These are phyloP conservation scores for Leptopilina drosophilae DNA, from an alignment of 2,888 invertebrate species.

Conservation along the genomic window DNA sequence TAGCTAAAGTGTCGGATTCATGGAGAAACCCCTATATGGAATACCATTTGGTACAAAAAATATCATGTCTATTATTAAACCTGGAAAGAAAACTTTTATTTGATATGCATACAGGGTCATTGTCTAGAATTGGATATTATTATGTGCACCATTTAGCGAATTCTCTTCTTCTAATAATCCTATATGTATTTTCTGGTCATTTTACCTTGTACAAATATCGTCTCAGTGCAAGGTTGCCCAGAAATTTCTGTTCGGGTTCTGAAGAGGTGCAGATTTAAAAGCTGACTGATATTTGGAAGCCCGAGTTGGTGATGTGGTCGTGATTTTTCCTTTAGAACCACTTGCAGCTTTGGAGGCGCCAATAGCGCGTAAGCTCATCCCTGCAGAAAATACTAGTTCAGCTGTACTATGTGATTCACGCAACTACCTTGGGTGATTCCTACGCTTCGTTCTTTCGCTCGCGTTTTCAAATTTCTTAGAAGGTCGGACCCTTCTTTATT, in stretches of 20 bases:
- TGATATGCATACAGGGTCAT: no score
- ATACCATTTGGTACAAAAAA: no score
- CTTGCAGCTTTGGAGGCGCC: conserved; percentile 43
- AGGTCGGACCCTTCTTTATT: conserved; percentile 38
- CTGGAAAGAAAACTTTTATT: no score
- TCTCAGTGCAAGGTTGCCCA: conserved; percentile 44
- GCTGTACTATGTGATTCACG: conserved; percentile 27
- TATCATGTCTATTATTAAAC: no score
- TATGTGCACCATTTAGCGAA: conserved; percentile 35
- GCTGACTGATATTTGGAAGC: no score
- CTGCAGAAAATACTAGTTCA: conserved; percentile 42
- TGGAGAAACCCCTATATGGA: no score
- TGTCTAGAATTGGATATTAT: no score
- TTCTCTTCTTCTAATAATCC: conserved; percentile 45
- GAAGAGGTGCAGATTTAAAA: neutral
- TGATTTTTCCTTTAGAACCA: conserved; percentile 42
- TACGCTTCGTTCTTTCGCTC: conserved; percentile 40
- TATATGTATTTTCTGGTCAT: conserved; percentile 44
- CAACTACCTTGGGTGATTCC: conserved; percentile 40
- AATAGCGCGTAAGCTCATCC: conserved; percentile 46
- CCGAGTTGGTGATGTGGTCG: no score
- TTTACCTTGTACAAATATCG: conserved; percentile 44
- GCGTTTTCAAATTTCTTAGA: conserved; percentile 38
- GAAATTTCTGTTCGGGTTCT: conserved; percentile 41
- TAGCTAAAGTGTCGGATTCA: no score